Evolutionary conservation across 2,113 vertebrate species (phyloP).

Genomic region (Poeciliopsis turrubarensis): DNA sequence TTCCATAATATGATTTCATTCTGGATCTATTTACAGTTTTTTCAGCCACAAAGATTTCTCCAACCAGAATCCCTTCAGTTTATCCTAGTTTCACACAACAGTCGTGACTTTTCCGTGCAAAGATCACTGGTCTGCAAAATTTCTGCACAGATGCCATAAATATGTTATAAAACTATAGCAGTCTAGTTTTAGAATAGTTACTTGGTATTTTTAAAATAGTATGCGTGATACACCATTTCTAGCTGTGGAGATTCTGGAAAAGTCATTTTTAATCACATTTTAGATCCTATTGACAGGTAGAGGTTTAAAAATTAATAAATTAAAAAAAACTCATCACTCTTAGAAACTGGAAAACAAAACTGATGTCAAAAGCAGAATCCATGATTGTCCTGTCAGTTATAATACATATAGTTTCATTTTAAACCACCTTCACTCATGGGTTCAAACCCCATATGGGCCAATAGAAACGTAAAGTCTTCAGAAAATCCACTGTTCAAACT

Average conservation of each 20-base stretch:
- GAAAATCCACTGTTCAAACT: too few species aligned
- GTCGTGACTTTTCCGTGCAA: not conserved
- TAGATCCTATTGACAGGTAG: not conserved
- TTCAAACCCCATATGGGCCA: too few species aligned
- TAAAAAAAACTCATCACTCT: too few species aligned
- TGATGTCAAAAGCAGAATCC: too few species aligned
- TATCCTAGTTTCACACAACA: conserved; percentile 25
- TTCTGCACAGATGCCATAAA: conserved; percentile 25
- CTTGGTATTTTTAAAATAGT: not conserved
- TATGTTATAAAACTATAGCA: conserved; percentile 2
- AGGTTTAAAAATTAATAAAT: too few species aligned
- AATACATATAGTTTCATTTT: too few species aligned
- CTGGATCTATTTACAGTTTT: conserved; percentile 14
- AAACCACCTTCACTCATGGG: too few species aligned
- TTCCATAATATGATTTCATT: conserved; percentile 27
- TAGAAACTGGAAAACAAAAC: too few species aligned
- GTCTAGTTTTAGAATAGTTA: conserved; percentile 9
- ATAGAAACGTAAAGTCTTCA: too few species aligned
- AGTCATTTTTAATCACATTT: not conserved
- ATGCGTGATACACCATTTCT: not conserved
- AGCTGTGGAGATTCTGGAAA: not conserved
- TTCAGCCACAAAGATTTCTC: not conserved
- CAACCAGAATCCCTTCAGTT: conserved; percentile 29
- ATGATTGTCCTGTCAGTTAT: too few species aligned
- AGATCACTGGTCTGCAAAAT: conserved; percentile 26